phyloP scores from a whole-genome alignment of 2,888 invertebrate species.

The Seira ritae region DNA sequence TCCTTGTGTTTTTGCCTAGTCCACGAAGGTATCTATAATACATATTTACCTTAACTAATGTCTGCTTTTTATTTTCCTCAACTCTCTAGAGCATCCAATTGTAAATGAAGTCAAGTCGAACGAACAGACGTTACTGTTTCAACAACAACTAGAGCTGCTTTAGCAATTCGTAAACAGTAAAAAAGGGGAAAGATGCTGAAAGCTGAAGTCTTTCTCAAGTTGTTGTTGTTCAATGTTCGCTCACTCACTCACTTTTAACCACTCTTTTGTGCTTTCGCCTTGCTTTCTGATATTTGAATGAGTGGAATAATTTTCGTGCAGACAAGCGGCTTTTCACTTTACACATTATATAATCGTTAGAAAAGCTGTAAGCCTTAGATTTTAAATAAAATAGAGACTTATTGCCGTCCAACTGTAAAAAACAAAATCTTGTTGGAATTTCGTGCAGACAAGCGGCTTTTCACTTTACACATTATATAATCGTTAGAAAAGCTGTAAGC shows the following conservation, averaged over 20 bases:
- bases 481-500: slow-evolving; percentile 31
- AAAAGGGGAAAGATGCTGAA: too few species aligned
- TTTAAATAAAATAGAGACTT: slow-evolving; percentile 39
- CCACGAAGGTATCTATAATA: neutral
- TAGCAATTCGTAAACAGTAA: too few species aligned
- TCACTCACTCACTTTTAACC: slow-evolving; percentile 15
- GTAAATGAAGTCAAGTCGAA: slow-evolving; percentile 47
- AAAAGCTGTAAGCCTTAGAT: slow-evolving; percentile 31
- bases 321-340: slow-evolving; percentile 45
- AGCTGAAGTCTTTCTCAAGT: neutral
- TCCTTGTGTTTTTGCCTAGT: neutral
- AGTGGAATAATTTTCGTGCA: slow-evolving; percentile 55
- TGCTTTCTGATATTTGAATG: slow-evolving; percentile 49
- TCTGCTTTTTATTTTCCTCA: neutral
- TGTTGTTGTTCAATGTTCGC: neutral
- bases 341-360: slow-evolving; percentile 39
- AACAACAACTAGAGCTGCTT: too few species aligned
- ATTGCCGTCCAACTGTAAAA: slow-evolving; percentile 22
- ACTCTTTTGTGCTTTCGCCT: slow-evolving; percentile 5
- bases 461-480: slow-evolving; percentile 40
- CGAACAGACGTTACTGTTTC: neutral
- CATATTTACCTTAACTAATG: too few species aligned
- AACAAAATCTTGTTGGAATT: neutral
- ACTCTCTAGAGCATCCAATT: slow-evolving; percentile 49
- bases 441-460: slow-evolving; percentile 46